phyloP scores from a whole-genome alignment of 1,140 invertebrate species.

The Drosophila tropicalis region DNA sequence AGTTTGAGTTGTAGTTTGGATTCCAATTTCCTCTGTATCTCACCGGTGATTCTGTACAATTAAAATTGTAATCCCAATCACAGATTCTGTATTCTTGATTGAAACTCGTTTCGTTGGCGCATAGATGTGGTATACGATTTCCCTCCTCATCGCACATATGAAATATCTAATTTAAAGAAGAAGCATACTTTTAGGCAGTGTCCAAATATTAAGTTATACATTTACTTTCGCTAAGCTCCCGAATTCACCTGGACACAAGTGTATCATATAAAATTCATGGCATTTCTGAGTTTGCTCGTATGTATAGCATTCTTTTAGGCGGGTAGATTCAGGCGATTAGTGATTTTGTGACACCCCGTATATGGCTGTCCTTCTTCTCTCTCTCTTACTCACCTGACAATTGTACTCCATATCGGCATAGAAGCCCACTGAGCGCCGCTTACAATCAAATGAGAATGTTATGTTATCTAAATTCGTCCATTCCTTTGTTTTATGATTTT shows the following conservation, averaged over 20 bases:
- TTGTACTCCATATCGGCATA: conserved; percentile 87
- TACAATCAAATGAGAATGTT: conserved; percentile 86
- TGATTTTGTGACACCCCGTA: neutral
- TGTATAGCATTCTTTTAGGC: too few relatives aligned
- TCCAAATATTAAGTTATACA: neutral
- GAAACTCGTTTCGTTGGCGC: conserved; percentile 86
- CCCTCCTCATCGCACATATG: conserved; percentile 88
- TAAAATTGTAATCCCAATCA: conserved; percentile 86
- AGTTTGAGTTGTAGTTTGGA: too few relatives aligned
- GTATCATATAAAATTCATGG: too few relatives aligned
- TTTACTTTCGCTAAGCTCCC: too few relatives aligned
- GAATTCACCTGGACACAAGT: too few relatives aligned
- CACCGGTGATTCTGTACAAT: conserved; percentile 85
- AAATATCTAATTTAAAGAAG: conserved; percentile 83
- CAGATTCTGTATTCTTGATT: conserved; percentile 87
- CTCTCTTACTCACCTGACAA: conserved; percentile 83
- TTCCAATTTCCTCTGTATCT: neutral
- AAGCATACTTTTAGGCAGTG: conserved; percentile 58
- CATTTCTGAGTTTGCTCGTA: too few relatives aligned
- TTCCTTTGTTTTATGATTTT: conserved; percentile 84
- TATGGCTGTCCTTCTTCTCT: neutral
- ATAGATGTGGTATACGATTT: conserved; percentile 86
- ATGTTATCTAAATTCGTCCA: conserved; percentile 87
- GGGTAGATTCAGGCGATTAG: too few relatives aligned
- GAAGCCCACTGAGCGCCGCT: conserved; percentile 85